These are phyloP conservation scores for Geococcyx californianus DNA, from an alignment of 2,113 vertebrate species.

Conservation along the genomic window DNA sequence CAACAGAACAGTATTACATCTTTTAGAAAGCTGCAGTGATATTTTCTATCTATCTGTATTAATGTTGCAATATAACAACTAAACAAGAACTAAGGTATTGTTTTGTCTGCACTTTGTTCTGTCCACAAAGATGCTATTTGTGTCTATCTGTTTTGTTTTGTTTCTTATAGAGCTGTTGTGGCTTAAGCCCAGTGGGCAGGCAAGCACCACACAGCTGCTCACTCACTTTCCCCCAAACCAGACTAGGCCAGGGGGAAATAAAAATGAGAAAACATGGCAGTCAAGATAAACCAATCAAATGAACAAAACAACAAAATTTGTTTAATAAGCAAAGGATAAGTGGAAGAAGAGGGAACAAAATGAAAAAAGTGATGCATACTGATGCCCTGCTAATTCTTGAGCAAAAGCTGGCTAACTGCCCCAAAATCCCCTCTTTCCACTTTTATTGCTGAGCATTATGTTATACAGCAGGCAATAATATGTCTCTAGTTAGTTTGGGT, in stretches of 20 bases:
- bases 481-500: background rate
- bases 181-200: background rate
- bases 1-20: background rate
- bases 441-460: background rate
- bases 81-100: background rate
- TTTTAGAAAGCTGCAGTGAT: background rate
- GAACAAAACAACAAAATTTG: background rate
- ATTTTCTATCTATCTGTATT: background rate
- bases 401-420: too few species aligned
- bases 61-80: background rate
- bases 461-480: background rate
- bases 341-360: background rate
- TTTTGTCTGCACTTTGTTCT: background rate
- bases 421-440: background rate
- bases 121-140: background rate
- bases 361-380: background rate
- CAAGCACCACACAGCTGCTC: background rate
- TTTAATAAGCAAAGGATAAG: background rate
- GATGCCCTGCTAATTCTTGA: too few species aligned
- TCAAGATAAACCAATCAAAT: background rate
- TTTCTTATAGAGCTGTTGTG: background rate
- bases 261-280: background rate
- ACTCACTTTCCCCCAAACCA: background rate
- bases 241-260: background rate
- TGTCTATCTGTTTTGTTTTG: background rate